These are phyloP conservation scores for Biston betularia DNA, from an alignment of 2,888 invertebrate genomes.

Conservation along the genomic window DNA sequence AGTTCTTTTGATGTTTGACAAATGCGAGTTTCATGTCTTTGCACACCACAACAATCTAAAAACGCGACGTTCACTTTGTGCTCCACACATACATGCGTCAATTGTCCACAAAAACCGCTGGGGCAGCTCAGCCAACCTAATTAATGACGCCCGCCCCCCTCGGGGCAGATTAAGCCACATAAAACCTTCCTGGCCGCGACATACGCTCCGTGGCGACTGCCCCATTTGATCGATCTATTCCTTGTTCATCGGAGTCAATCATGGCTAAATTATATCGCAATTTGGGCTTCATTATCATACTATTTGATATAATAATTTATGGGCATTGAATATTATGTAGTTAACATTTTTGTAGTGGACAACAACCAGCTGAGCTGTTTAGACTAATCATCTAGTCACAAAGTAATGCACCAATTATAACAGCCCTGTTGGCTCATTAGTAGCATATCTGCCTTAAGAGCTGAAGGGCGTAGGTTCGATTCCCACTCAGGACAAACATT, in stretches of 20 bases:
- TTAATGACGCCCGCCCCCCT: slow-evolving; percentile 70
- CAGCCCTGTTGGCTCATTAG: no score
- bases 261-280: slow-evolving; percentile 28
- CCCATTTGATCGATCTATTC: slow-evolving; percentile 59
- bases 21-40: slow-evolving; percentile 21
- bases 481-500: no score
- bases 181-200: slow-evolving; percentile 76
- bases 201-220: slow-evolving; percentile 55
- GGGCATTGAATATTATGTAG: not conserved
- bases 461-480: no score
- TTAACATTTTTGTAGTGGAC: no score
- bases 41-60: slow-evolving; percentile 11
- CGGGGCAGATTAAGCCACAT: slow-evolving; percentile 75
- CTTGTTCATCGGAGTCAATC: slow-evolving; percentile 58
- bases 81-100: slow-evolving; percentile 65
- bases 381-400: no score
- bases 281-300: not conserved
- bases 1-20: slow-evolving; percentile 8
- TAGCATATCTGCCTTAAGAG: no score
- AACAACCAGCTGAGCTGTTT: no score
- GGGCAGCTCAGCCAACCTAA: slow-evolving; percentile 70
- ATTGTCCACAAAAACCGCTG: slow-evolving; percentile 74
- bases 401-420: no score
- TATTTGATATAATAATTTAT: not conserved
- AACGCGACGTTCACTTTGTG: slow-evolving; percentile 20